Base-by-base conservation (phyloP, 2,797 vertebrate genomes). In the Hippopotamyrus pictus region DNA sequence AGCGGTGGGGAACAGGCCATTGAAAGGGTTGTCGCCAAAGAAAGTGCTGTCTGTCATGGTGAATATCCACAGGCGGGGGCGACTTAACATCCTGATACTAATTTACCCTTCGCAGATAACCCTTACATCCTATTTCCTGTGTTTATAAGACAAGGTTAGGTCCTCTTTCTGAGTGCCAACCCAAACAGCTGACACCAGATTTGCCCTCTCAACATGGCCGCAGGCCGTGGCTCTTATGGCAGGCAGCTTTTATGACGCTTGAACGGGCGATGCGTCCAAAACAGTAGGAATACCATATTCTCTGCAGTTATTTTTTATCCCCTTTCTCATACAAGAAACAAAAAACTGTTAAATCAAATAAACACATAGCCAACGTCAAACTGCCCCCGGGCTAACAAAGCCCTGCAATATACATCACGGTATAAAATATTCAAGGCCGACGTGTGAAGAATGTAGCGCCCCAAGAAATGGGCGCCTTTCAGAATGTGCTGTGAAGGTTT, bases 291-390 rank as follows among this genome's bases (percentile, higher is more conserved):
- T 91, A 0, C 37, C 88, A 88, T 89, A 90, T 91, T 91, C 89
- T 33, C 7, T 86, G 84, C 48, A 46, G 57, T 86, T 86, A 73
- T 89, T 37, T 65, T 37, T 73, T 37, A 89, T 89, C 54, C 83
- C 91, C 94, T 92, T 94, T 93, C 94, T 95, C 93, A 92, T 91
- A 91, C 92, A 94, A 93, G 93, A 94, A 95, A 94, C 19, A 59
- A 41, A 86, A 44, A 62, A 84, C 37, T 62, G 88, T 95, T 94
- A 93, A 94, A 94, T 94, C 93, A 92, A 93, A 94, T 94, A 94
- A 95, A 94, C 95, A 94, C 91, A 94, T 92, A 92, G 91, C 91
- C 91, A 91, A 94, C 91, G 92, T 92, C 91, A 93, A 93, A 91
- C 88, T 82, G 92, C 94, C 94, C 9, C 17, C 54, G 12, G 87